Base-by-base conservation (phyloP, 2,113 vertebrate species). In the Pomatorhinus ruficollis region DNA sequence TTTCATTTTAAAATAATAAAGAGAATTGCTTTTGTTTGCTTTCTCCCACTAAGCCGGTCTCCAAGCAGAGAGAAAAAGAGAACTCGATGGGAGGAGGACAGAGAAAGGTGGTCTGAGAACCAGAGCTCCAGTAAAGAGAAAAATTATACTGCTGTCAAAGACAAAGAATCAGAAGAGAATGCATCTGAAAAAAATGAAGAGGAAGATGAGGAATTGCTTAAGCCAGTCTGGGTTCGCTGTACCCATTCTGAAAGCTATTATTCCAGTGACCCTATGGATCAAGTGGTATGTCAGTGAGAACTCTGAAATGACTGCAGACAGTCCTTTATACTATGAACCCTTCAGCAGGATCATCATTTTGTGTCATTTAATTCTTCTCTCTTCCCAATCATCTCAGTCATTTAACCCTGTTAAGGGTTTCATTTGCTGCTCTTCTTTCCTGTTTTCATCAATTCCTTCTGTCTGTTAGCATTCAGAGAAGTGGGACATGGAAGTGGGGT, bases 221-320 rank as follows among this genome's bases (percentile, higher is more conserved):
- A 99, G 78, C 99, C 99, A 0, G 99, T 99, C 66, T 99, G 99
- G 99, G 98, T 99, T 96, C 99, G 99, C 39, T 99, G 99, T 85
- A 99, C 99, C 27, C 99, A 99, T 53, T 99, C 99, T 2, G 99
- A 99, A 96, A 99, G 96, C 97, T 99, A 99, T 98, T 99, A 99
- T 97, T 99, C 99, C 80, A 99, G 98, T 13, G 99, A 99, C 92
- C 99, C 99, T 76, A 99, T 99, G 99, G 99, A 99, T 97, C 99
- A 99, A 98, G 99, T 99, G 99, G 99, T 99, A 98, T 81, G 98
- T 98, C 66, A 49, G 17, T 70, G 63, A 31, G 53, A 57, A 8
- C 27, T 78, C 31, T 6, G 5, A 40, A 64, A 52, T 64, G 22
- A 10, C 45, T 53, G 21, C 45, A n/a, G 7, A 18, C 17, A 13